Evolutionary conservation across 1,140 invertebrate species (phyloP).

Genomic region (Trinorchestia longiramus): DNA sequence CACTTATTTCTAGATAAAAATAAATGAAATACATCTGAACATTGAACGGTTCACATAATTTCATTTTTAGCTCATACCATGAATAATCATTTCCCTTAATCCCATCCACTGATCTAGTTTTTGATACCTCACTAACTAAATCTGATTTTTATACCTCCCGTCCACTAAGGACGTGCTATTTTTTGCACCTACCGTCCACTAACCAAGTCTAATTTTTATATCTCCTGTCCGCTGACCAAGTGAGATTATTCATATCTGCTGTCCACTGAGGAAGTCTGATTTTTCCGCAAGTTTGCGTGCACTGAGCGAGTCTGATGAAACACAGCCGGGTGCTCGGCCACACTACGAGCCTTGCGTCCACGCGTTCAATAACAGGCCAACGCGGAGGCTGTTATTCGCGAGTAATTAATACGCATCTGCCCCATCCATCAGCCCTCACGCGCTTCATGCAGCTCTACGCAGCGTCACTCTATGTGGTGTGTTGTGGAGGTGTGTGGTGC

Average conservation of each 20-base stretch:
- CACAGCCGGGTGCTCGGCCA: neutral
- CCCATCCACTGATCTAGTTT: too few species aligned
- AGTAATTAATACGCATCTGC: slow-evolving; percentile 26
- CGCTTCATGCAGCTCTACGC: neutral
- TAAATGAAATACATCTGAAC: too few species aligned
- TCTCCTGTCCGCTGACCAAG: too few species aligned
- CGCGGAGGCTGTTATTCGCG: slow-evolving; percentile 4
- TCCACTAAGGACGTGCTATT: too few species aligned
- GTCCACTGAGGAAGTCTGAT: too few species aligned
- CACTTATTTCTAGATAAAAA: too few species aligned
- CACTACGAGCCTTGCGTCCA: neutral
- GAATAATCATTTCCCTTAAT: neutral
- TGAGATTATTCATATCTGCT: too few species aligned
- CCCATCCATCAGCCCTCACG: slow-evolving; percentile 11
- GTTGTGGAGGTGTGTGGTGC: neutral
- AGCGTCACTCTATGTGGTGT: neutral
- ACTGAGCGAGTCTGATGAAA: too few species aligned
- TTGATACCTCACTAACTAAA: neutral
- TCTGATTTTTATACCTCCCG: neutral
- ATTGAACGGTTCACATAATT: too few species aligned
- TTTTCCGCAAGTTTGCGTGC: too few species aligned
- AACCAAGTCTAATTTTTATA: neutral
- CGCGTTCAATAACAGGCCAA: slow-evolving; percentile 16
- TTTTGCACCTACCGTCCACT: neutral
- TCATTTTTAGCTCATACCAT: too few species aligned